phyloP scores from a whole-genome alignment of 2,797 vertebrate genomes.

The Hephaestus fuliginosus region DNA sequence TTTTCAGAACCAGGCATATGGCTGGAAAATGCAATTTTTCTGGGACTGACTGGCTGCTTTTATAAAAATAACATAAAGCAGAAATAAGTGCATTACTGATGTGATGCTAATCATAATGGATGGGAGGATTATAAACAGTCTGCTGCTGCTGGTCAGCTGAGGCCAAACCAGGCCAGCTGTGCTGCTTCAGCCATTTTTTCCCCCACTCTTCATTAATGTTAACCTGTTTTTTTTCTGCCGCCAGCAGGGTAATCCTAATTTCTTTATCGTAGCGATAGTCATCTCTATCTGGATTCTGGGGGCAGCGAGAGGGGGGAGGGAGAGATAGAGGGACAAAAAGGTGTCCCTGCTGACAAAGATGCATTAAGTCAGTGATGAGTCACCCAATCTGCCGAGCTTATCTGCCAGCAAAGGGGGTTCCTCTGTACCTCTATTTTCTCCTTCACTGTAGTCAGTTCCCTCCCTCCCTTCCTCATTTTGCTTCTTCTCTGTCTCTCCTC shows the following conservation, averaged over 20 bases:
- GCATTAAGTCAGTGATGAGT: slow-evolving; percentile 74
- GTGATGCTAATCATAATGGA: slow-evolving; percentile 47
- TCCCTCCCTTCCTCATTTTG: slow-evolving; percentile 16
- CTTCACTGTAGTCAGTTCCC: slow-evolving; percentile 55
- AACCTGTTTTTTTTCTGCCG: neutral
- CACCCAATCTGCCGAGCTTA: slow-evolving; percentile 68
- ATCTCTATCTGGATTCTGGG: slow-evolving; percentile 46
- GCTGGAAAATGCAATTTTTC: slow-evolving; percentile 23
- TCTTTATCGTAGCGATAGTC: slow-evolving; percentile 52
- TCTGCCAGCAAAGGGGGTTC: slow-evolving; percentile 79
- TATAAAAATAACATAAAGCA: slow-evolving; percentile 19
- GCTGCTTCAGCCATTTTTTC: slow-evolving; percentile 2
- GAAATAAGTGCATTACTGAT: slow-evolving; percentile 29
- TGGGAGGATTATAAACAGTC: slow-evolving; percentile 40
- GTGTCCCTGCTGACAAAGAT: slow-evolving; percentile 74
- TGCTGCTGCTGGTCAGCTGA: slow-evolving; percentile 40
- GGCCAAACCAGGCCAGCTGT: slow-evolving; percentile 31
- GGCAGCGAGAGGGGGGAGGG: slow-evolving; percentile 7
- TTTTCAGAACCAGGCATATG: slow-evolving; percentile 16
- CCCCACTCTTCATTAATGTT: slow-evolving; percentile 7
- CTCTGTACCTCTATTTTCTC: slow-evolving; percentile 65
- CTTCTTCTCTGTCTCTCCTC: slow-evolving; percentile 4
- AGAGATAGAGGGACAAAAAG: slow-evolving; percentile 47
- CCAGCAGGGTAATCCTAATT: slow-evolving; percentile 35
- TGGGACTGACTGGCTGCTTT: slow-evolving; percentile 30